These are phyloP conservation scores for Palythoa grandis DNA, from an alignment of 92 coral and sea anemone species.

Conservation along the genomic window DNA sequence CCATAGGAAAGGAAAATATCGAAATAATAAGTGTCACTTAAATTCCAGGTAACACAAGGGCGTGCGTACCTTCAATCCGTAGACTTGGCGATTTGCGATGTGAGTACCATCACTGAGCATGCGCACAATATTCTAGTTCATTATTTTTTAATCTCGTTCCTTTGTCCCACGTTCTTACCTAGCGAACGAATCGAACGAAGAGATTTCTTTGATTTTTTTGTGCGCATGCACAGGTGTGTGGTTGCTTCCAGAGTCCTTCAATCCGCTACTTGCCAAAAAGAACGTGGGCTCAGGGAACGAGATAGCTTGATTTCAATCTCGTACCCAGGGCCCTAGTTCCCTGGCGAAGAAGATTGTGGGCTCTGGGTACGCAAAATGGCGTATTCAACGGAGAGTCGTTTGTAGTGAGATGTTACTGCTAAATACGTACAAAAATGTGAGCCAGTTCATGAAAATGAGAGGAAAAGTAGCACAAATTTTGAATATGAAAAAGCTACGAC, in stretches of 20 bases:
- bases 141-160: constrained; percentile 13
- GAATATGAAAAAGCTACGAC: no score
- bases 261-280: not conserved
- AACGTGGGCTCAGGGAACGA: constrained; percentile 31
- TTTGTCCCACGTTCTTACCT: constrained; percentile 6
- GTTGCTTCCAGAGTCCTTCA: constrained; percentile 5
- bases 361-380: not conserved
- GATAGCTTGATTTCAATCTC: not conserved
- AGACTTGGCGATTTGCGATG: constrained; percentile 22
- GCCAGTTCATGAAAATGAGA: no score
- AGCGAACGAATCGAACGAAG: not conserved
- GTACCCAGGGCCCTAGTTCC: constrained; percentile 21
- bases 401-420: not conserved
- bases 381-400: not conserved
- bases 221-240: constrained; percentile 40
- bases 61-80: constrained; percentile 39
- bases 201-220: not conserved
- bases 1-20: not conserved
- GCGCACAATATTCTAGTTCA: not conserved
- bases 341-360: not conserved
- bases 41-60: constrained; percentile 38
- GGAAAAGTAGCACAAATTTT: no score
- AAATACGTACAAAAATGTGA: no score
- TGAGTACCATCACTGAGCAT: constrained; percentile 45
- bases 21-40: constrained; percentile 9